Evolutionary conservation across 2,888 invertebrate genomes (phyloP).

Genomic region (Hydriomena furcata): DNA sequence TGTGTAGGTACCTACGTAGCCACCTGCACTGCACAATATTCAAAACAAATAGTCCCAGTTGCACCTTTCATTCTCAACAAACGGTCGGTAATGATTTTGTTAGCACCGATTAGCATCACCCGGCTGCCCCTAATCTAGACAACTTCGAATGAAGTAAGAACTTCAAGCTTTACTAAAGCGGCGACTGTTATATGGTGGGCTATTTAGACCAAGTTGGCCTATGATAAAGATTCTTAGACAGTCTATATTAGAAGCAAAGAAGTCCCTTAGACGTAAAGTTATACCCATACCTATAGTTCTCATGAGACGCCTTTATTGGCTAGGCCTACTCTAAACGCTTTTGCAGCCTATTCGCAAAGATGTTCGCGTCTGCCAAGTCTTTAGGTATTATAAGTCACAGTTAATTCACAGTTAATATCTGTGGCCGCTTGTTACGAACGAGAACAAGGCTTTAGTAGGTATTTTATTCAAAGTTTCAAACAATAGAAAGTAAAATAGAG

Average conservation of each 20-base stretch:
- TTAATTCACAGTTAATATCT: no score
- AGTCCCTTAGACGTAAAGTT: no score
- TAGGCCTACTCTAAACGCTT: no score
- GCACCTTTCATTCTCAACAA: slow-evolving; percentile 28
- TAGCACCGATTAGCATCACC: slow-evolving; percentile 53
- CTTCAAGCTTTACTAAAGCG: neutral
- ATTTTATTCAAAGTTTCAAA: slow-evolving; percentile 37
- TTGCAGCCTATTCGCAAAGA: no score
- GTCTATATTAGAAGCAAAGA: no score
- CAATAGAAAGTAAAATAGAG: slow-evolving; percentile 39
- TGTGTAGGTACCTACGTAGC: no score
- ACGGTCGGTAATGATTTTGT: slow-evolving; percentile 49
- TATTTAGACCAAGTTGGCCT: no score
- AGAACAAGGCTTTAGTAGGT: slow-evolving; percentile 9
- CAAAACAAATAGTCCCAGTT: slow-evolving; percentile 37
- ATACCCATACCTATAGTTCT: no score
- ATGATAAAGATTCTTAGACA: no score
- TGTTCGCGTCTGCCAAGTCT: no score
- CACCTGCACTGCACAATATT: neutral
- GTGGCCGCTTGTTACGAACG: neutral
- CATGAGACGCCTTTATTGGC: no score
- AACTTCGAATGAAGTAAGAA: slow-evolving; percentile 31
- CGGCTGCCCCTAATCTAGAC: slow-evolving; percentile 43
- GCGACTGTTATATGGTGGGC: neutral
- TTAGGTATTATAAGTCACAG: no score